These are phyloP conservation scores for Platyscapa corneri DNA, from an alignment of 1,140 invertebrate species.

Conservation along the genomic window DNA sequence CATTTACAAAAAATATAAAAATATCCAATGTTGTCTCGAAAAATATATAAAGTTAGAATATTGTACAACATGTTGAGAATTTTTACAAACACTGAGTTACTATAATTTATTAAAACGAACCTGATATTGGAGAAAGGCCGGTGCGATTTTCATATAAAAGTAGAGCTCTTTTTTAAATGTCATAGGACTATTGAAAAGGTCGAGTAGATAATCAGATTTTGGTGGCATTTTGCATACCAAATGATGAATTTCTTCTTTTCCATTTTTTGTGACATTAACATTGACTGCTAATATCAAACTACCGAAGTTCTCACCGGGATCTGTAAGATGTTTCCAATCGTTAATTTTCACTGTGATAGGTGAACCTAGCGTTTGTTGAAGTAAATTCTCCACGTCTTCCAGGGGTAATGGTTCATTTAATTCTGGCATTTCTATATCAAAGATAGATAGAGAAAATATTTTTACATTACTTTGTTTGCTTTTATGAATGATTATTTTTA, in stretches of 20 bases:
- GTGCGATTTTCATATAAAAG: constrained; percentile 75
- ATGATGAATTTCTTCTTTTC: constrained; percentile 65
- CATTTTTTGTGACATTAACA: constrained; percentile 58
- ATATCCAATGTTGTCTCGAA: no score
- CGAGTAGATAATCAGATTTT: constrained; percentile 74
- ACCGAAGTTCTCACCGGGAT: constrained; percentile 78
- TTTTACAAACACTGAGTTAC: no score
- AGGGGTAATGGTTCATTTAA: constrained; percentile 57
- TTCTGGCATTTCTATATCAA: constrained; percentile 60
- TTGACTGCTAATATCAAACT: constrained; percentile 76
- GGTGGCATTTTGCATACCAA: constrained; percentile 78
- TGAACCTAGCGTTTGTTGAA: constrained; percentile 58
- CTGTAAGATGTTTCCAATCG: constrained; percentile 72
- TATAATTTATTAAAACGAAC: neutral
- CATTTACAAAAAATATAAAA: no score
- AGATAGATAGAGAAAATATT: neutral
- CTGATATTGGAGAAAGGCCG: constrained; percentile 71
- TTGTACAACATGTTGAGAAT: no score
- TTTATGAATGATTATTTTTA: no score
- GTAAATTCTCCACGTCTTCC: constrained; percentile 60
- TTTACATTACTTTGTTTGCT: neutral
- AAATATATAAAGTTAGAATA: no score
- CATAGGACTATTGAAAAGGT: constrained; percentile 76
- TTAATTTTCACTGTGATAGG: constrained; percentile 58
- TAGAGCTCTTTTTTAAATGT: constrained; percentile 77